phyloP scores from a whole-genome alignment of 1,140 invertebrate species.

The Papilio polytes region DNA sequence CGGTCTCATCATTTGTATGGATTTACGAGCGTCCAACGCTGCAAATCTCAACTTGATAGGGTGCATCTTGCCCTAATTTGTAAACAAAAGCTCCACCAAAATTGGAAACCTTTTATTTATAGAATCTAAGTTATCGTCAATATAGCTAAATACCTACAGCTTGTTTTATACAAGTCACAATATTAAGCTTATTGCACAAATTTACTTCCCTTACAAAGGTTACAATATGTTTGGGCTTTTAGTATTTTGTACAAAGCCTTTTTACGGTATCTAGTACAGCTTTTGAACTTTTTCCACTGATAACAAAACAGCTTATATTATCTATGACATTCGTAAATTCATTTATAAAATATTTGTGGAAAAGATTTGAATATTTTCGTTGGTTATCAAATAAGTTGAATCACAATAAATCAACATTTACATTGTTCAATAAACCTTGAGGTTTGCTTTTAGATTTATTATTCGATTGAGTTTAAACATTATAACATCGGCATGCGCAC shows the following conservation, averaged over 20 bases:
- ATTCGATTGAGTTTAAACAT: slow-evolving; percentile 26
- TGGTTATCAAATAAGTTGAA: not conserved
- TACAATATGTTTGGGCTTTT: too few relatives aligned
- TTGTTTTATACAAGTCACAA: too few relatives aligned
- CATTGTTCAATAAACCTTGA: slow-evolving; percentile 12
- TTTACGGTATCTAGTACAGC: not conserved
- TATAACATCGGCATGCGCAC: slow-evolving; percentile 31
- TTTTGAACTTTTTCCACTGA: not conserved
- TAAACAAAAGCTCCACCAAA: not conserved
- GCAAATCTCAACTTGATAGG: not conserved
- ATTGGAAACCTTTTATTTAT: not conserved
- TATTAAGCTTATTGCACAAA: too few relatives aligned
- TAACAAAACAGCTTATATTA: not conserved
- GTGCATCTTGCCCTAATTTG: not conserved
- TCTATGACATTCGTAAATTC: not conserved
- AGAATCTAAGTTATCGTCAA: not conserved
- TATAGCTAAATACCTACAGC: not conserved
- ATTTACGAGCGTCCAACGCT: not conserved
- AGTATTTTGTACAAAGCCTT: too few relatives aligned
- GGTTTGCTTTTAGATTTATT: slow-evolving; percentile 13
- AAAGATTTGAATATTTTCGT: not conserved
- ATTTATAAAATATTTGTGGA: not conserved
- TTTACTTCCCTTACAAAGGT: too few relatives aligned
- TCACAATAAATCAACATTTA: slow-evolving; percentile 6
- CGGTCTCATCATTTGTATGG: not conserved